phyloP scores from a whole-genome alignment of 2,888 invertebrate genomes.

The Abrostola triplasia region DNA sequence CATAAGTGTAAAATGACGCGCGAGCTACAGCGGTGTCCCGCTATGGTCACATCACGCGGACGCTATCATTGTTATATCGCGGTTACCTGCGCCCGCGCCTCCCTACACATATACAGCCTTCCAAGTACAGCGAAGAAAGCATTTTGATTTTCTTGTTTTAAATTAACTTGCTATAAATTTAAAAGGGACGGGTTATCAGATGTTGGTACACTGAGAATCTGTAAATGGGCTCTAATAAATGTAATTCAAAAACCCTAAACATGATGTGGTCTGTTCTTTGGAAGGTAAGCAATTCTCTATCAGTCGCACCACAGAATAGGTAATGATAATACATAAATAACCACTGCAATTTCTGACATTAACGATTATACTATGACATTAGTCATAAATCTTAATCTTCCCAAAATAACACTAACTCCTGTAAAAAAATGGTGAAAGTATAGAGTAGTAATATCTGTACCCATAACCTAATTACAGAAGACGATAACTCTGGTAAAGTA shows the following conservation, averaged over 20 bases:
- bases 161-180: not conserved
- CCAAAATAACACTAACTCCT: too few species aligned
- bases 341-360: not conserved
- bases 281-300: too few species aligned
- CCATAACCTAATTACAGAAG: not conserved
- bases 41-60: slow-evolving; percentile 84
- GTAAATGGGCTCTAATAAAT: too few species aligned
- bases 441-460: not conserved
- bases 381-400: not conserved
- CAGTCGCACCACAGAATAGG: too few species aligned
- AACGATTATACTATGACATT: not conserved
- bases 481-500: not conserved
- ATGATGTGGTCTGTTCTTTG: too few species aligned
- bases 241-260: too few species aligned
- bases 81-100: slow-evolving; percentile 75
- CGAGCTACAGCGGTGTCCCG: slow-evolving; percentile 61
- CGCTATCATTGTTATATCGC: slow-evolving; percentile 83
- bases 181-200: not conserved
- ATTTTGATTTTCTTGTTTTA: slow-evolving; percentile 65
- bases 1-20: slow-evolving; percentile 68
- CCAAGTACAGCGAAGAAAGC: slow-evolving; percentile 48
- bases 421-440: not conserved
- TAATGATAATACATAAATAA: too few species aligned
- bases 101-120: slow-evolving; percentile 64
- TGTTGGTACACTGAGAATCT: too few species aligned